Conservation (phyloP, 2,797 vertebrate species). For the Peromyscus attwateri region DNA sequence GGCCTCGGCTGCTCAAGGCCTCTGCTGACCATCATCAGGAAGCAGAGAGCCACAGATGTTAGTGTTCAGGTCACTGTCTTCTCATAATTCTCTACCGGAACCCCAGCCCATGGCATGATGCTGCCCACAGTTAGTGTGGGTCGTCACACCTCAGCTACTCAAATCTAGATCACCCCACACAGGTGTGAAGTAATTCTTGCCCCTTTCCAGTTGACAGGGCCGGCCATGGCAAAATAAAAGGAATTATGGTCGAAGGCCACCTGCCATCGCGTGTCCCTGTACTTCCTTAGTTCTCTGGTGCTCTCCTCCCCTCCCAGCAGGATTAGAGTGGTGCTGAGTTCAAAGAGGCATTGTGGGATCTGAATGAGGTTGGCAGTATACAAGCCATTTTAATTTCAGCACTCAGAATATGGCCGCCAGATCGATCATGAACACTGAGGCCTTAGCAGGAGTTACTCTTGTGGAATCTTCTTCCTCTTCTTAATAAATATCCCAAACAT, state of each 20-base stretch:
- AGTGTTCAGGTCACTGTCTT: background rate
- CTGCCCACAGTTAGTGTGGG: background rate
- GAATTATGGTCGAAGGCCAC: rapidly evolving
- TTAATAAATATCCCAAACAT: background rate
- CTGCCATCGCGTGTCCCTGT: background rate
- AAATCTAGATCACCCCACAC: background rate
- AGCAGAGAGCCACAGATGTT: too few relatives aligned
- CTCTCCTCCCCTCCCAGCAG: background rate
- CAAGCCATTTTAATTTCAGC: background rate
- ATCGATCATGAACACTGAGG: background rate
- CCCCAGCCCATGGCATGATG: background rate
- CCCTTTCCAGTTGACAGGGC: background rate
- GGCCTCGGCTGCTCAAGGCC: background rate
- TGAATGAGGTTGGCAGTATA: background rate
- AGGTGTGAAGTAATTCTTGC: background rate
- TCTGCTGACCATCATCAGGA: too few relatives aligned
- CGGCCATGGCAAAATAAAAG: background rate
- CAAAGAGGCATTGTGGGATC: background rate
- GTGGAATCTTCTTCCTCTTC: background rate
- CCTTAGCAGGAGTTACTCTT: background rate
- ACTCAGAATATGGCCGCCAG: background rate
- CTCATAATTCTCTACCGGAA: background rate
- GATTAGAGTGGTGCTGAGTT: background rate
- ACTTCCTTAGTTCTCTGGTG: background rate
- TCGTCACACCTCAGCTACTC: background rate